phyloP scores from a whole-genome alignment of 2,113 vertebrate species.

The Jacana jacana region DNA sequence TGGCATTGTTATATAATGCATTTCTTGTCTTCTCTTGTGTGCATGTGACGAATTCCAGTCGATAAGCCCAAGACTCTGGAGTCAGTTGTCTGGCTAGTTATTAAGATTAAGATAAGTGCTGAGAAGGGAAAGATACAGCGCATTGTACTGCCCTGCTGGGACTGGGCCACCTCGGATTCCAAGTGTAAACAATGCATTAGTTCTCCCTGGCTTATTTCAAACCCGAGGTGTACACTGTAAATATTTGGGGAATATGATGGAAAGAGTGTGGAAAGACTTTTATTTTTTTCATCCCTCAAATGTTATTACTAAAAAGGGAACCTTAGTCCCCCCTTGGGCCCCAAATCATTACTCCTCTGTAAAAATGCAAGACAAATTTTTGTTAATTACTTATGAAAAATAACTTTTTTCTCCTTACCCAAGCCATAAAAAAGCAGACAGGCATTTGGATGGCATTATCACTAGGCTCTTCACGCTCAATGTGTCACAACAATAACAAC shows the following conservation, averaged over 20 bases:
- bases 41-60: slow-evolving; percentile 78
- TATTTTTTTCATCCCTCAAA: slow-evolving; percentile 36
- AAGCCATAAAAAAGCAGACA: neutral
- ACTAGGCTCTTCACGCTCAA: neutral
- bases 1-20: slow-evolving; percentile 73
- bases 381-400: slow-evolving; percentile 21
- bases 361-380: neutral
- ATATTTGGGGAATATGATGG: slow-evolving; percentile 63
- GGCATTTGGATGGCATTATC: neutral
- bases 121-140: slow-evolving; percentile 75
- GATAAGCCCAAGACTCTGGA: slow-evolving; percentile 85
- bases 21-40: slow-evolving; percentile 77
- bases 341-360: neutral
- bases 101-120: slow-evolving; percentile 84
- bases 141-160: slow-evolving; percentile 71
- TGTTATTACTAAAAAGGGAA: slow-evolving; percentile 3
- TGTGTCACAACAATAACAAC: neutral
- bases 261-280: slow-evolving; percentile 55
- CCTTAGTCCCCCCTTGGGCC: neutral
- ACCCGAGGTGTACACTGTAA: slow-evolving; percentile 61
- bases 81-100: slow-evolving; percentile 88
- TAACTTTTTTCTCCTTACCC: neutral
- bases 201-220: slow-evolving; percentile 71
- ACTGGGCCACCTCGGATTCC: slow-evolving; percentile 69
- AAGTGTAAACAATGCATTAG: slow-evolving; percentile 75